These are phyloP conservation scores for Crocuta crocuta DNA, from an alignment of 2,113 vertebrate species.

Conservation along the genomic window DNA sequence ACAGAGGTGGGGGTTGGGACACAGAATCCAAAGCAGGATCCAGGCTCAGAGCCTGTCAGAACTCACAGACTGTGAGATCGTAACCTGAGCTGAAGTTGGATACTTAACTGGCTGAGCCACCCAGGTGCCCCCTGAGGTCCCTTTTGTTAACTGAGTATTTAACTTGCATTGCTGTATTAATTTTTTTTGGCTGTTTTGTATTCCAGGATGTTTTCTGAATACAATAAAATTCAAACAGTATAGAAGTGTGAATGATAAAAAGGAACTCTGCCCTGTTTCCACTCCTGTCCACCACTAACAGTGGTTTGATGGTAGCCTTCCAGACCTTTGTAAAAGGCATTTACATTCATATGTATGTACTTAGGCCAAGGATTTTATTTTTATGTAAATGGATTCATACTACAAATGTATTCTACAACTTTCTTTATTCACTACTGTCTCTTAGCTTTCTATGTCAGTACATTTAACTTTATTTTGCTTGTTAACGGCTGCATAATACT, in stretches of 20 bases:
- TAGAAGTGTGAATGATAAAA: constrained; percentile 22
- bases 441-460: background rate
- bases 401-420: constrained; percentile 24
- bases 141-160: constrained; percentile 18
- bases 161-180: constrained; percentile 19
- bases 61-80: no score
- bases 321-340: background rate
- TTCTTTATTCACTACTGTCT: background rate
- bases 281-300: background rate
- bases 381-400: background rate
- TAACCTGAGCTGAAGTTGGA: no score
- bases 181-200: constrained; percentile 9
- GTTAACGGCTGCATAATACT: background rate
- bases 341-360: background rate
- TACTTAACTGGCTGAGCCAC: no score
- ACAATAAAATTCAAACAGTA: constrained; percentile 10
- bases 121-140: background rate
- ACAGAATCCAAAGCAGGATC: no score
- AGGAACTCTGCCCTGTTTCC: background rate
- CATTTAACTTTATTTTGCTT: constrained; percentile 37
- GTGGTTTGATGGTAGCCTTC: background rate
- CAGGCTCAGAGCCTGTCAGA: no score
- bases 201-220: constrained; percentile 10
- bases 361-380: constrained; percentile 47
- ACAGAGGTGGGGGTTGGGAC: no score